phyloP scores from a whole-genome alignment of 2,888 invertebrate genomes.

The Tetheella fluctuosa region DNA sequence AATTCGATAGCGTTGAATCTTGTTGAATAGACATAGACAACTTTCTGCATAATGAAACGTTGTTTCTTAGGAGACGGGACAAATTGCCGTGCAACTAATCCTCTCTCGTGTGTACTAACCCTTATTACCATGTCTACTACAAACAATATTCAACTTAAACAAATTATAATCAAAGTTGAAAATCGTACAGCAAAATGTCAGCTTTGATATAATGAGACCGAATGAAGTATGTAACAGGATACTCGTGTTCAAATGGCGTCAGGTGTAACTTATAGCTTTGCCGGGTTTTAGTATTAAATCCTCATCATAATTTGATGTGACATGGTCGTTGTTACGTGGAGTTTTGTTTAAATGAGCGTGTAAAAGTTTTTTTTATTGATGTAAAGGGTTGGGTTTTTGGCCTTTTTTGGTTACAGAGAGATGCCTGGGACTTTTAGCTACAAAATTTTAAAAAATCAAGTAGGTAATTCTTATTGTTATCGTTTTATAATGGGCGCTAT shows the following conservation, averaged over 20 bases:
- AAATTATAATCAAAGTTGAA: not conserved
- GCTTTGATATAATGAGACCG: constrained; percentile 10
- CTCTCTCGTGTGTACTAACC: not conserved
- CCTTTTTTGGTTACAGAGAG: not conserved
- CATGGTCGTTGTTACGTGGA: not conserved
- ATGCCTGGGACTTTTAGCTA: not conserved
- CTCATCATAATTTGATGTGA: constrained; percentile 3
- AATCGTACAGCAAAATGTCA: not conserved
- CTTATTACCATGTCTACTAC: not conserved
- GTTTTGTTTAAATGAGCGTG: no score
- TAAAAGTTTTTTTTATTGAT: not conserved
- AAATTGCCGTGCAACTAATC: constrained; percentile 3
- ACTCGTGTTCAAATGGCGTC: constrained; percentile 23
- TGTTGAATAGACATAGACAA: constrained; percentile 9
- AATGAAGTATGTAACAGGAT: constrained; percentile 26
- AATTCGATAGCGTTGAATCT: constrained; percentile 8
- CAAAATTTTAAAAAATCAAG: no score
- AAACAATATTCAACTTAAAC: not conserved
- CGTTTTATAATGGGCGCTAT: no score
- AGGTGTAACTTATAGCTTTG: constrained; percentile 37
- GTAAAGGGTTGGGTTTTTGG: not conserved
- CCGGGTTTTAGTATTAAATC: constrained; percentile 14
- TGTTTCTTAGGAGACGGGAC: constrained; percentile 4
- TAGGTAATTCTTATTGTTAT: no score
- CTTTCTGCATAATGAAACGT: constrained; percentile 11